These are phyloP conservation scores for Plutomurus gul DNA, from an alignment of 1,140 invertebrate species.

Conservation along the genomic window DNA sequence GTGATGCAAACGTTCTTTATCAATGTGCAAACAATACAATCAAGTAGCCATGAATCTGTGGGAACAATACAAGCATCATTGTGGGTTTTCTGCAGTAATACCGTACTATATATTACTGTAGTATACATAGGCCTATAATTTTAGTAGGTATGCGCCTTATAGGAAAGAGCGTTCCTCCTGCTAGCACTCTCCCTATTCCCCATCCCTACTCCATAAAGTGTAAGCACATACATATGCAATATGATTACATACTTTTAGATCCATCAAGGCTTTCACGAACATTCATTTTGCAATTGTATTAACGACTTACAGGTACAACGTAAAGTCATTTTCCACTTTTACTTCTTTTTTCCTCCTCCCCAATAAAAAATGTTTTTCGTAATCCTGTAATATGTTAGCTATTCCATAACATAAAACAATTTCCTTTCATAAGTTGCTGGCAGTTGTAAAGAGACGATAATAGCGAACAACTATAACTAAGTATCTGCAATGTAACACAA, in stretches of 20 bases:
- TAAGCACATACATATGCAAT: too few species aligned
- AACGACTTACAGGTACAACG: not conserved
- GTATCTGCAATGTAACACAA: too few species aligned
- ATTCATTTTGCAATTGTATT: not conserved
- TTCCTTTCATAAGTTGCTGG: not conserved
- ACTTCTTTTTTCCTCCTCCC: not conserved
- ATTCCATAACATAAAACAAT: not conserved
- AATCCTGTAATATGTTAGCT: not conserved
- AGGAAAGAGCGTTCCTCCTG: too few species aligned
- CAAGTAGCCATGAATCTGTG: not conserved
- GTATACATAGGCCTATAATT: too few species aligned
- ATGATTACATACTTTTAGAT: too few species aligned
- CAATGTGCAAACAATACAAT: conserved; percentile 14
- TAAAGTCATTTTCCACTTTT: conserved; percentile 16
- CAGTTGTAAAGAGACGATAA: too few species aligned
- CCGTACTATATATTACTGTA: too few species aligned
- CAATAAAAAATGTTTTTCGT: not conserved
- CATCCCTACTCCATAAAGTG: too few species aligned
- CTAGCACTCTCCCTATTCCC: too few species aligned
- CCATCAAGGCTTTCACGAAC: not conserved
- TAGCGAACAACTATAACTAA: too few species aligned
- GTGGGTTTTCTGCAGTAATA: not conserved
- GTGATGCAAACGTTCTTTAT: not conserved
- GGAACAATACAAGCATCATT: not conserved
- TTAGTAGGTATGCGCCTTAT: too few species aligned